A percentile compares a stretch with the other conserved stretches of the same genome.
phyloP scores from a whole-genome alignment of 2,888 invertebrate genomes.

The Orthosia incerta region DNA sequence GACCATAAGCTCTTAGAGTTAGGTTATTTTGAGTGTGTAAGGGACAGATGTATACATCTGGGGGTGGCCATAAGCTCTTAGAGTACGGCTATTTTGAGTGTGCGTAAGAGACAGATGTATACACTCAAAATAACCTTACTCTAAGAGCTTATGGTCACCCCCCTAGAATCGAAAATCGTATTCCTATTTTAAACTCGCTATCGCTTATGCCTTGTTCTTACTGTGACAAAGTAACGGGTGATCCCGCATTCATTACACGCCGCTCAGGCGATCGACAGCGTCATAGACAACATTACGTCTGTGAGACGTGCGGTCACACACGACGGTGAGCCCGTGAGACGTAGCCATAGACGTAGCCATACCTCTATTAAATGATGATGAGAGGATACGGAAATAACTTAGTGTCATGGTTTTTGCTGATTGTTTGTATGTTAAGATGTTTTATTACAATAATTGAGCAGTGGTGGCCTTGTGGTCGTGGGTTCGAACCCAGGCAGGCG shows the following conservation, averaged over 20 bases:
- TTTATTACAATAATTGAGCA: too few relatives aligned
- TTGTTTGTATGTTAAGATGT: too few relatives aligned
- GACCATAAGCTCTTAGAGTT: too few relatives aligned
- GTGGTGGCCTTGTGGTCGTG: too few relatives aligned
- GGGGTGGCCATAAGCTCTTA: too few relatives aligned
- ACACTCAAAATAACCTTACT: too few relatives aligned
- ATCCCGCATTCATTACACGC: slow-evolving; percentile 71
- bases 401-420: slow-evolving; percentile 4
- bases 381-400: slow-evolving; percentile 25
- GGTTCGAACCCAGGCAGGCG: too few relatives aligned
- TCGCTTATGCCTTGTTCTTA: slow-evolving; percentile 39
- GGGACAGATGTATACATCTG: too few relatives aligned
- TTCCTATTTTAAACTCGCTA: slow-evolving; percentile 27
- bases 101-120: too few relatives aligned
- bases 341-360: slow-evolving; percentile 4
- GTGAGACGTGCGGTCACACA: slow-evolving; percentile 57
- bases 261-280: slow-evolving; percentile 64
- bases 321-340: slow-evolving; percentile 18
- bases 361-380: slow-evolving; percentile 11
- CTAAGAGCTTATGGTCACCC: too few relatives aligned
- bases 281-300: slow-evolving; percentile 62
- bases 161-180: background rate
- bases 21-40: too few relatives aligned
- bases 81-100: too few relatives aligned
- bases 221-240: slow-evolving; percentile 76